Percentiles rank a stretch among this genome's conserved stretches.
These are phyloP conservation scores for Chrysochloris asiatica DNA, from an alignment of 2,113 vertebrate genomes.

Conservation along the genomic window DNA sequence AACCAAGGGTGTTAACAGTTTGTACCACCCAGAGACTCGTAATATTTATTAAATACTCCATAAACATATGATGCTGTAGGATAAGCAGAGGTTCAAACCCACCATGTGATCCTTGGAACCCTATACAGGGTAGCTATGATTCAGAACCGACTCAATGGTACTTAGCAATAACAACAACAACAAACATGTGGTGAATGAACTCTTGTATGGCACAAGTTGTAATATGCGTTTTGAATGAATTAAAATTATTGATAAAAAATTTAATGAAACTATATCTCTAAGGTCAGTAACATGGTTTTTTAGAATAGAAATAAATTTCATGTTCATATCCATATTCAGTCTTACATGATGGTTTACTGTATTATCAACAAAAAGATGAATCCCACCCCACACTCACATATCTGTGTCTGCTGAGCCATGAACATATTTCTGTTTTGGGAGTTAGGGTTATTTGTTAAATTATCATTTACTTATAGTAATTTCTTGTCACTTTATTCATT, in stretches of 20 bases:
- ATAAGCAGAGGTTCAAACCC: no score
- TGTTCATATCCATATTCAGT: background rate
- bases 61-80: no score
- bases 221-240: slow-evolving; percentile 32
- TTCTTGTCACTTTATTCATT: background rate
- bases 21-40: background rate
- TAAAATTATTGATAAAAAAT: background rate
- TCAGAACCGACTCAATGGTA: no score
- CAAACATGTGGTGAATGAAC: background rate
- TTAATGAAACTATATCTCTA: slow-evolving; percentile 7
- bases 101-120: no score
- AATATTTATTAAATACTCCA: background rate
- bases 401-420: background rate
- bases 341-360: background rate
- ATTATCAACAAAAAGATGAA: background rate
- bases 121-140: no score
- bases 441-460: background rate
- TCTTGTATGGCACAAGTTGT: background rate
- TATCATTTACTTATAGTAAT: background rate
- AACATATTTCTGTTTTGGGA: background rate
- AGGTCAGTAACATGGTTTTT: background rate
- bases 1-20: background rate
- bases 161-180: no score
- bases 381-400: no score
- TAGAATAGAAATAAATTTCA: background rate